Conservation (phyloP, 2,113 vertebrate species). For the Varanus salvator region DNA sequence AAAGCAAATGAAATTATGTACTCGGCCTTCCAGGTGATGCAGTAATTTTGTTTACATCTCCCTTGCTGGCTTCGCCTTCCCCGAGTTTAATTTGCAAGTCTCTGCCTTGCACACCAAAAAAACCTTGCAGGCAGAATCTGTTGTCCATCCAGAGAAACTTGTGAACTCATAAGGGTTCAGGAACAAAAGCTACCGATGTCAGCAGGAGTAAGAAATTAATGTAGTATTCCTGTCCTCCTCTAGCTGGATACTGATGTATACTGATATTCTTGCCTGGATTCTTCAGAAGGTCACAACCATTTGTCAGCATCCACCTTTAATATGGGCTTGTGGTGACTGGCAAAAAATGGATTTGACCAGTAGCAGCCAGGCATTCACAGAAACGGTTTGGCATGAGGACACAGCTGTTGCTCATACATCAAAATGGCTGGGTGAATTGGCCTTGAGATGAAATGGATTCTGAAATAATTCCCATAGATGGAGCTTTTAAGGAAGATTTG, state of each 20-base stretch:
- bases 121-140: background rate
- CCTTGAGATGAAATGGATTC: background rate
- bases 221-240: too few species aligned
- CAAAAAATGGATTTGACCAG: background rate
- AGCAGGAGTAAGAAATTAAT: background rate
- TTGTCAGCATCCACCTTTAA: background rate
- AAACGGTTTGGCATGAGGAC: background rate
- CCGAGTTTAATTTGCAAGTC: conserved; percentile 7
- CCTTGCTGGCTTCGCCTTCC: background rate
- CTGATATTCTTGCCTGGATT: background rate
- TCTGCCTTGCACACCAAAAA: conserved; percentile 1
- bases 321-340: background rate
- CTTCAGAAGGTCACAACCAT: background rate
- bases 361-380: too few species aligned
- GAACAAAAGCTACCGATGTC: background rate
- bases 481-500: background rate
- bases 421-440: background rate
- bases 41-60: background rate
- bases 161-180: background rate
- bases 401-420: background rate
- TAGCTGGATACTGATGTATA: background rate
- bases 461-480: background rate
- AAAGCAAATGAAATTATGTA: conserved; percentile 30
- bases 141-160: background rate
- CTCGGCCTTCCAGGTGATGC: background rate